These are phyloP conservation scores for Delichon dasypus DNA, from an alignment of 2,797 vertebrate genomes.

Conservation along the genomic window DNA sequence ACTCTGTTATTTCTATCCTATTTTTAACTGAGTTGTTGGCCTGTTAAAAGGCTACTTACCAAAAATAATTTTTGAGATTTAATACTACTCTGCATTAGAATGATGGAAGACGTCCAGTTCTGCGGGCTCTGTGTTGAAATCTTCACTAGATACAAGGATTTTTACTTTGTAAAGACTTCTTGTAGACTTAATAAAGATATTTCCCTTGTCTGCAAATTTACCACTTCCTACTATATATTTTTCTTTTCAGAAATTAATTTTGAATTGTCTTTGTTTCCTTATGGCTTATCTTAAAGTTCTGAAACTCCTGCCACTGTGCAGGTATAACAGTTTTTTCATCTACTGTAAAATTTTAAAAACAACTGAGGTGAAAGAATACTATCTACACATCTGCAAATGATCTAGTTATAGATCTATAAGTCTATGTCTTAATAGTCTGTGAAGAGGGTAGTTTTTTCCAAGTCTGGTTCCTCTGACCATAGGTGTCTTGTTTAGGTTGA, in stretches of 20 bases:
- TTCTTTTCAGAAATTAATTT: not conserved
- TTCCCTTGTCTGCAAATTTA: not conserved
- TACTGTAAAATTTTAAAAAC: not conserved
- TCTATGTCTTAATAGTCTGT: not conserved
- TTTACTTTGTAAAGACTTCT: not conserved
- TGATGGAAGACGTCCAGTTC: not conserved
- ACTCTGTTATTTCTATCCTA: not conserved
- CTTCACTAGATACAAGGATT: not conserved
- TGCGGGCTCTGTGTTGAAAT: not conserved
- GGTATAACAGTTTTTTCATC: not conserved
- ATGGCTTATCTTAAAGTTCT: not conserved
- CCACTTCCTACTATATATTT: not conserved
- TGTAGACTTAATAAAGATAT: not conserved
- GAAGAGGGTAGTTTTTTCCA: not conserved
- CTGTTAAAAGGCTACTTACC: not conserved
- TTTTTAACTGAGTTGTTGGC: not conserved
- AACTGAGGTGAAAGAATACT: not conserved
- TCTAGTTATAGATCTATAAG: not conserved
- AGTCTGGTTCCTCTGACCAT: not conserved
- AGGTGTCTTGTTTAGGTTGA: not conserved
- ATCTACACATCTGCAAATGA: not conserved
- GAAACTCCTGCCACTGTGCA: not conserved
- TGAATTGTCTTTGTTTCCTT: not conserved
- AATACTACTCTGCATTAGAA: not conserved
- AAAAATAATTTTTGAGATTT: fast-evolving